Conservation (phyloP, 2,888 invertebrate species). For the Xanthorhoe spadicearia region DNA sequence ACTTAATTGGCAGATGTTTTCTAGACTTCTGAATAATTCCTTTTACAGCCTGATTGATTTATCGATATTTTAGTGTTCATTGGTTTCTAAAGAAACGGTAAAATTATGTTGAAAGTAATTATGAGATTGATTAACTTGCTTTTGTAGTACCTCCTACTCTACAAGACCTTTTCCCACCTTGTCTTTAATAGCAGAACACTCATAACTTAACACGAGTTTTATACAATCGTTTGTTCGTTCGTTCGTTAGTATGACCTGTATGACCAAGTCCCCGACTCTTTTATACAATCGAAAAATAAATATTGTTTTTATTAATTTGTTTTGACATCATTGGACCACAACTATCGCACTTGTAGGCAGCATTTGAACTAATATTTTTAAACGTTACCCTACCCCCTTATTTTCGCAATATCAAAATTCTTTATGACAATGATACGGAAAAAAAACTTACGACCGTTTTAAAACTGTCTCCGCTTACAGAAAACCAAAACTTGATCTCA, state of each 20-base stretch:
- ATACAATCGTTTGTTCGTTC: too few relatives aligned
- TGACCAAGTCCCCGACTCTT: too few relatives aligned
- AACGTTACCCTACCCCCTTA: background rate
- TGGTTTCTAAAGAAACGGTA: background rate
- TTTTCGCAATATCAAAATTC: background rate
- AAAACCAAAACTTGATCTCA: slow-evolving; percentile 3
- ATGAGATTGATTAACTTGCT: background rate
- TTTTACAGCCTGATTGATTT: slow-evolving; percentile 39
- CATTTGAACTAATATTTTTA: background rate
- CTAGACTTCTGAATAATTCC: slow-evolving; percentile 42
- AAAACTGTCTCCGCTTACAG: background rate
- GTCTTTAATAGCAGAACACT: background rate
- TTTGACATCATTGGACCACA: background rate
- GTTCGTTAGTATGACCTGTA: too few relatives aligned
- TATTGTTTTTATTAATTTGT: background rate
- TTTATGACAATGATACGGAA: background rate
- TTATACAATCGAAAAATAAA: too few relatives aligned
- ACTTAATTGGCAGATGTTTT: slow-evolving; percentile 50
- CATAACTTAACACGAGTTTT: too few relatives aligned
- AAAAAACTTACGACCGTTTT: background rate
- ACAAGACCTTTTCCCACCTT: background rate
- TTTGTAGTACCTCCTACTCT: background rate
- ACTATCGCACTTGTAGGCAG: background rate
- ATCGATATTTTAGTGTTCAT: slow-evolving; percentile 39
- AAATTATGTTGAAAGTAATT: background rate